Evolutionary conservation across 2,797 vertebrate species (phyloP).

Genomic region (Acrocephalus scirpaceus): DNA sequence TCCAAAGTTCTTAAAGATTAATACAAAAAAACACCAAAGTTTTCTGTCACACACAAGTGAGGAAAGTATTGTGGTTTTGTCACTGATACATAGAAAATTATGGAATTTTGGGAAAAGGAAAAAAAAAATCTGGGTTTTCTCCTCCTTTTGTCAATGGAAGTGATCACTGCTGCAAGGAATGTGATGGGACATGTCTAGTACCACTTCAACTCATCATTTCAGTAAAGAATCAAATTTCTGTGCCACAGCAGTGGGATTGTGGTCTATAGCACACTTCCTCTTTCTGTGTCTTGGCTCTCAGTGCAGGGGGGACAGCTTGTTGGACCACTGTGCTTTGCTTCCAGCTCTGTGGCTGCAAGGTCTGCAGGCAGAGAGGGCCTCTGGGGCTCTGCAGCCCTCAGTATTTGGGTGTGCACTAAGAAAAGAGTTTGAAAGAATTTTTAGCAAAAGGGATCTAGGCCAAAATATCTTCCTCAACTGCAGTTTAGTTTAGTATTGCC

Average conservation of each 20-base stretch:
- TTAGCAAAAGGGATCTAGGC: not conserved
- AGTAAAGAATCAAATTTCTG: not conserved
- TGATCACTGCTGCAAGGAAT: not conserved
- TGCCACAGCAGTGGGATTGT: not conserved
- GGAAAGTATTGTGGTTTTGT: not conserved
- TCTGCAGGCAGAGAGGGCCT: not conserved
- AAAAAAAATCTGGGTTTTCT: not conserved
- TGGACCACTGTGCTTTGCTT: rapidly evolving
- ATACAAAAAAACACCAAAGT: not conserved
- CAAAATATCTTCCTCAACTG: not conserved
- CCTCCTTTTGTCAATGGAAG: not conserved
- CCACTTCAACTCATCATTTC: not conserved
- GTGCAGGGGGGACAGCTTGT: not conserved
- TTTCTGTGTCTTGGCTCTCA: not conserved
- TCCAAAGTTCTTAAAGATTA: not conserved
- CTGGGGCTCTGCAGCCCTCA: not conserved
- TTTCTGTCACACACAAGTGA: not conserved
- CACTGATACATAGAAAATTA: not conserved
- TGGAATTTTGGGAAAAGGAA: not conserved
- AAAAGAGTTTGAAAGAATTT: not conserved
- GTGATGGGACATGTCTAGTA: not conserved
- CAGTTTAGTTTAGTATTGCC: not conserved
- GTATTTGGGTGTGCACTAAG: not conserved
- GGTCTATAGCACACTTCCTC: not conserved
- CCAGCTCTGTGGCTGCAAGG: not conserved